phyloP scores from a whole-genome alignment of 2,888 invertebrate species.

The Formica aserva region DNA sequence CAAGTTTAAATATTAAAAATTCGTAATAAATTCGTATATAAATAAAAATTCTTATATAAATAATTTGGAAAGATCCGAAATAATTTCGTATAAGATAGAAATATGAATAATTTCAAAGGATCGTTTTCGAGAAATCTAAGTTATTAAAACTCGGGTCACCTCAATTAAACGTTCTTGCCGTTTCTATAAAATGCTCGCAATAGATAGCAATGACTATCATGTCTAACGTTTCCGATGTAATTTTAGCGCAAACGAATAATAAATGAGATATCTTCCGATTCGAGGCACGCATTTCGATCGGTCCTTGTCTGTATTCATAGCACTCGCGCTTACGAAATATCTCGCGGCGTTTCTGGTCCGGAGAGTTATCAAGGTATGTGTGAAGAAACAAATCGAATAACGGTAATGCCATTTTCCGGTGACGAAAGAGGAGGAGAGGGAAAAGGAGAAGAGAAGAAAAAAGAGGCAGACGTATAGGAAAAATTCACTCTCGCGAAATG shows the following conservation, averaged over 20 bases:
- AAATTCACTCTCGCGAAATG: conserved; percentile 68
- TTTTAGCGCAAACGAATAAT: conserved; percentile 38
- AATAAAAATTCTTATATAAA: not conserved
- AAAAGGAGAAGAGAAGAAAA: not conserved
- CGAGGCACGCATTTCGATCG: conserved; percentile 34
- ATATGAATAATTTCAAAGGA: not conserved
- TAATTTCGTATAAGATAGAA: too few relatives aligned
- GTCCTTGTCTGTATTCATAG: conserved; percentile 46
- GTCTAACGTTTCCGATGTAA: not conserved
- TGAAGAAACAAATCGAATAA: conserved; percentile 76
- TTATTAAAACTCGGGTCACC: not conserved
- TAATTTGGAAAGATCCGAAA: not conserved
- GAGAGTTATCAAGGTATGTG: conserved; percentile 45
- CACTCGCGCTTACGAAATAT: conserved; percentile 40
- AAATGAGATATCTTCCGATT: conserved; percentile 44
- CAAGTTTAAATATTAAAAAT: not conserved
- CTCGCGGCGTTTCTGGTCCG: conserved; percentile 40
- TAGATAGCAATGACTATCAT: conserved; percentile 2
- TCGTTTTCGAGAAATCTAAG: not conserved
- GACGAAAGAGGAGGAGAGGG: not conserved
- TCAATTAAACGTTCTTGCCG: not conserved
- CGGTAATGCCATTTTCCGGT: conserved; percentile 69
- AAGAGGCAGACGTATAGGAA: conserved; percentile 57
- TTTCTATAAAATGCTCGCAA: not conserved
- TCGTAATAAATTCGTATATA: too few relatives aligned